Evolutionary conservation across 1,140 invertebrate species (phyloP), one percentile per base, ranked within the genome.

Genomic region (Palaemon carinicauda): DNA sequence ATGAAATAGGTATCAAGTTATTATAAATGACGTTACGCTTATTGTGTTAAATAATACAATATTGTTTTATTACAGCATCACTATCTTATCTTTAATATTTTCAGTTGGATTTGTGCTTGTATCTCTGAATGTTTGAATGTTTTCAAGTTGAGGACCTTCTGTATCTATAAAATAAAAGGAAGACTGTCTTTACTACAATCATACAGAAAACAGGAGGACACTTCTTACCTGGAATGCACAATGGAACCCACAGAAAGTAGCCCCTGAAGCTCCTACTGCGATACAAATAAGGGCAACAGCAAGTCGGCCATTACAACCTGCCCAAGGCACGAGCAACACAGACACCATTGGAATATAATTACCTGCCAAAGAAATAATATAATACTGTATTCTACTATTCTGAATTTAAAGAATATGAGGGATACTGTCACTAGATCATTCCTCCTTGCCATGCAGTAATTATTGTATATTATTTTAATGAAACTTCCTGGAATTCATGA

Each of bases 321-420:
- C 83, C 83, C 75, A 85, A 15, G 83, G 75, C n/a, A 85, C 53
- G 12, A 85, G 75, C 29, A 85, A 51, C 56, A 85, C 52, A 50
- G 21, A 60, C 17, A 79, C 56, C 75, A 79, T 79, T 10, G 83
- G 83, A 69, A 85, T 79, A 77, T 85, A 79, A 41, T 78, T 85
- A 24, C 60, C 83, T 85, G 83, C 17, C 41, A 52, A 14, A 78
- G 17, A 65, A 24, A 51, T 5, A n/a, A n/a, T 50, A 5, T 41
- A 1, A 41, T 12, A 41, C 5, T 41, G 17, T 14, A 71, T 52
- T 51, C 12, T 71, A 53, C n/a, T 17, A 3, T 14, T 31, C 15
- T 5, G n/a, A 9, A 41, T 19, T 19, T 12, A 33, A 77, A 0
- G 50, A 1, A 77, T 12, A 77, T 3, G 10, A 27, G 69, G n/a